Evolutionary conservation across 2,888 invertebrate genomes (phyloP).

Genomic region (Drepanosiphum platanoidis): DNA sequence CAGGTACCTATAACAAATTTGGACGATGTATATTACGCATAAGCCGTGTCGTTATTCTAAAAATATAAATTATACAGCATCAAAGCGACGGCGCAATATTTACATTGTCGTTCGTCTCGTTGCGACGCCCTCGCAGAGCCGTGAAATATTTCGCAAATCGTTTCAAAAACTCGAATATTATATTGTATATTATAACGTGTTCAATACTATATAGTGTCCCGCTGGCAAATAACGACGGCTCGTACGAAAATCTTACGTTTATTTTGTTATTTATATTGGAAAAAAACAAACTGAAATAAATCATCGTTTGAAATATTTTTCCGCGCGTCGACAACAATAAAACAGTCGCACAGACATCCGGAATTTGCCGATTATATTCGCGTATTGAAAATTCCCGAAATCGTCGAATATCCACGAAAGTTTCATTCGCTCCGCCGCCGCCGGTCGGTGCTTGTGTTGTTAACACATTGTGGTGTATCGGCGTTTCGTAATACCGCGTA

Average conservation of each 20-base stretch:
- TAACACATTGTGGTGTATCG: not conserved
- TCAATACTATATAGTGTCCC: not conserved
- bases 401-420: not conserved
- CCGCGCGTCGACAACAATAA: not conserved
- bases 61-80: not conserved
- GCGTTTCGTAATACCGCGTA: not conserved
- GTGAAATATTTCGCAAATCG: not conserved
- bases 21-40: not conserved
- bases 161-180: not conserved
- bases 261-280: too few relatives aligned
- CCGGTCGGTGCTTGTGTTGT: not conserved
- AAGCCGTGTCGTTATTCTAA: not conserved
- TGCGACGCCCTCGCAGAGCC: not conserved
- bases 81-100: too few relatives aligned
- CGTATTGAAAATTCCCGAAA: not conserved
- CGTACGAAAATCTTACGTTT: too few relatives aligned
- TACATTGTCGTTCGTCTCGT: not conserved
- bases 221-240: not conserved
- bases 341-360: not conserved
- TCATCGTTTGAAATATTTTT: slow-evolving; percentile 34
- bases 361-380: not conserved
- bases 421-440: not conserved
- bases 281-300: not conserved
- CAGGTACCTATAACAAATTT: too few relatives aligned
- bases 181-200: not conserved